These are phyloP conservation scores for Nomada ruficornis DNA, from an alignment of 2,888 invertebrate species.

Conservation along the genomic window DNA sequence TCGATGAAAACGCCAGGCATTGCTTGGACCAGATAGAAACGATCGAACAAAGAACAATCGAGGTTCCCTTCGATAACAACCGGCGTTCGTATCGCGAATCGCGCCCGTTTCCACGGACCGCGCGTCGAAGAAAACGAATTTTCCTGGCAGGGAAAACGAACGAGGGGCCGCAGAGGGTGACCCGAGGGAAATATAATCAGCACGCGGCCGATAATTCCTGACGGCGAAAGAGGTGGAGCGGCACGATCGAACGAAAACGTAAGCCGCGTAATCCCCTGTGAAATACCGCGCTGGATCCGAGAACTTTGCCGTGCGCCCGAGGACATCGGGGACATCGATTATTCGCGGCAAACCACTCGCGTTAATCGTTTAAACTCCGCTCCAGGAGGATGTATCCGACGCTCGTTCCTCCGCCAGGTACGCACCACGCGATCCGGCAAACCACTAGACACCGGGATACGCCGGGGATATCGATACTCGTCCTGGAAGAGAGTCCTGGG, in stretches of 20 bases:
- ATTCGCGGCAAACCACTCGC: conserved; percentile 75
- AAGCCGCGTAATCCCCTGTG: conserved; percentile 79
- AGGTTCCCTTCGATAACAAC: not conserved
- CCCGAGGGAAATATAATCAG: conserved; percentile 62
- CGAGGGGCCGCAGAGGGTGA: not conserved
- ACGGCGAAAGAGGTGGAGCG: conserved; percentile 49
- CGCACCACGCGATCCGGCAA: conserved; percentile 63
- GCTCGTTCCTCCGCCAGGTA: conserved; percentile 48
- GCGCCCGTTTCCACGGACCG: conserved; percentile 12
- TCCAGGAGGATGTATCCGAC: conserved; percentile 57
- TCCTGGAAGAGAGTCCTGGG: conserved; percentile 36
- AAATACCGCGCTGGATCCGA: conserved; percentile 77
- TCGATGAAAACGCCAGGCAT: conserved; percentile 11
- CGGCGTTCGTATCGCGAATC: not conserved
- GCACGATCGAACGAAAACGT: conserved; percentile 76
- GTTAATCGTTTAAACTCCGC: conserved; percentile 74
- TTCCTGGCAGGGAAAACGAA: not conserved
- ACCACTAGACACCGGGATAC: conserved; percentile 53
- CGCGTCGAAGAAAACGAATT: conserved; percentile 1
- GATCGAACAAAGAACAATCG: not conserved
- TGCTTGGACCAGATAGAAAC: not conserved
- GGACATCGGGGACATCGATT: conserved; percentile 75
- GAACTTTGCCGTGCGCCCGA: conserved; percentile 74
- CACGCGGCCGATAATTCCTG: conserved; percentile 68
- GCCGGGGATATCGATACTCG: conserved; percentile 41